Percentiles rank a stretch among this genome's conserved stretches.
Evolutionary conservation across 2,888 invertebrate species (phyloP).

Genomic region (Stegophylla sp.): DNA sequence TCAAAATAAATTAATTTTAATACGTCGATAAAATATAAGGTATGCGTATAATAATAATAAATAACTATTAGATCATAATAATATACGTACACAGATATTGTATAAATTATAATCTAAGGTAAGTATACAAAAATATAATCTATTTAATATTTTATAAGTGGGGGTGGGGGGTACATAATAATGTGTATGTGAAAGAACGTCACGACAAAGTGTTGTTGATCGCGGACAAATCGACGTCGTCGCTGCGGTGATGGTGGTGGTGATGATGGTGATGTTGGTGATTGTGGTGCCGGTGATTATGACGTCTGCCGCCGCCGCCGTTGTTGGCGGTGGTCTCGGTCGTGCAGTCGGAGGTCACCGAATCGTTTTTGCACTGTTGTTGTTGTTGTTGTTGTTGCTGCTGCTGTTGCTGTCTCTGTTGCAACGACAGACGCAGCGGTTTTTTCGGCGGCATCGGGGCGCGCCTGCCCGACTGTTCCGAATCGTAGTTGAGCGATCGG

Average conservation of each 20-base stretch:
- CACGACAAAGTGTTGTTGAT: slow-evolving; percentile 54
- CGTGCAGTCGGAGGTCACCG: neutral
- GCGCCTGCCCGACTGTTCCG: slow-evolving; percentile 50
- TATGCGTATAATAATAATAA: too few species aligned
- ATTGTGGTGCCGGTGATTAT: neutral
- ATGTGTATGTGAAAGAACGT: neutral
- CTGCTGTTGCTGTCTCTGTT: slow-evolving; percentile 66
- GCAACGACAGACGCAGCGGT: slow-evolving; percentile 80
- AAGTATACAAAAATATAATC: too few species aligned
- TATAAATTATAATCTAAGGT: too few species aligned
- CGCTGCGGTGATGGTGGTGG: neutral
- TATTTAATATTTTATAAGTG: too few species aligned
- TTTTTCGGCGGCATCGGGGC: slow-evolving; percentile 83
- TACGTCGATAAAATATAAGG: too few species aligned
- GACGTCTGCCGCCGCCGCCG: neutral
- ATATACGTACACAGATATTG: too few species aligned
- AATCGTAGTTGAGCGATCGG: slow-evolving; percentile 49
- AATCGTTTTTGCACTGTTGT: too few species aligned
- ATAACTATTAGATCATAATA: too few species aligned
- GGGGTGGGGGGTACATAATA: too few species aligned
- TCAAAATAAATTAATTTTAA: too few species aligned
- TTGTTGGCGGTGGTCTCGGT: neutral
- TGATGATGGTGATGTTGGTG: neutral
- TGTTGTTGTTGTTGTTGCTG: neutral
- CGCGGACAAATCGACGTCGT: slow-evolving; percentile 42